Conservation (phyloP, 2,888 invertebrate genomes). For the Augochlorella aurata region DNA sequence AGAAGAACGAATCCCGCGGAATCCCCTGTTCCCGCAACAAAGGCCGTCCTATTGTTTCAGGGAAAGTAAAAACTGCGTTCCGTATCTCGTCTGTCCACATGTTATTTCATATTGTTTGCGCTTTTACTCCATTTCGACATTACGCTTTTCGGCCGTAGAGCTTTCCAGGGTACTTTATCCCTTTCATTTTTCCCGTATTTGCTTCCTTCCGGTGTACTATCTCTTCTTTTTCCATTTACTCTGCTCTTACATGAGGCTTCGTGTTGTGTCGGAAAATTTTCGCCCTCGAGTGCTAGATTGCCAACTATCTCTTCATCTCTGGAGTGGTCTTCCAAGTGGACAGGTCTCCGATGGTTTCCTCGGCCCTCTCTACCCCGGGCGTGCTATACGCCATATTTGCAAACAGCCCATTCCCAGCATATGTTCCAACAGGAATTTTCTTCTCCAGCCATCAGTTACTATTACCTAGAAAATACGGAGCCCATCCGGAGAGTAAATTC, state of each 20-base stretch:
- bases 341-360: slow-evolving; percentile 37
- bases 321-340: slow-evolving; percentile 38
- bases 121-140: neutral
- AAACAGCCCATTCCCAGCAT: slow-evolving; percentile 22
- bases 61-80: neutral
- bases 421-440: slow-evolving; percentile 23
- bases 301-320: slow-evolving; percentile 39
- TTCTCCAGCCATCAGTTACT: slow-evolving; percentile 9
- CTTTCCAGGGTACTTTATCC: neutral
- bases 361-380: slow-evolving; percentile 1
- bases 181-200: slow-evolving; percentile 7
- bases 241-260: neutral
- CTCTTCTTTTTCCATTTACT: neutral
- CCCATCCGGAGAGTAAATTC: neutral
- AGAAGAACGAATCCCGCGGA: neutral
- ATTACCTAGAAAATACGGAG: neutral
- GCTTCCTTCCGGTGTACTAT: slow-evolving; percentile 5
- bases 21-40: neutral
- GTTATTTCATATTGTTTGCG: neutral
- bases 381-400: slow-evolving; percentile 22
- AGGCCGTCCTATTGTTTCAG: neutral
- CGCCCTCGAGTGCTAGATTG: slow-evolving; percentile 32
- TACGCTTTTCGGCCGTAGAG: neutral
- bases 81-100: neutral
- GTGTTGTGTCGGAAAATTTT: slow-evolving; percentile 25